These are phyloP conservation scores for Pelvicachromis taeniatus DNA, from an alignment of 2,113 vertebrate genomes.

Conservation along the genomic window DNA sequence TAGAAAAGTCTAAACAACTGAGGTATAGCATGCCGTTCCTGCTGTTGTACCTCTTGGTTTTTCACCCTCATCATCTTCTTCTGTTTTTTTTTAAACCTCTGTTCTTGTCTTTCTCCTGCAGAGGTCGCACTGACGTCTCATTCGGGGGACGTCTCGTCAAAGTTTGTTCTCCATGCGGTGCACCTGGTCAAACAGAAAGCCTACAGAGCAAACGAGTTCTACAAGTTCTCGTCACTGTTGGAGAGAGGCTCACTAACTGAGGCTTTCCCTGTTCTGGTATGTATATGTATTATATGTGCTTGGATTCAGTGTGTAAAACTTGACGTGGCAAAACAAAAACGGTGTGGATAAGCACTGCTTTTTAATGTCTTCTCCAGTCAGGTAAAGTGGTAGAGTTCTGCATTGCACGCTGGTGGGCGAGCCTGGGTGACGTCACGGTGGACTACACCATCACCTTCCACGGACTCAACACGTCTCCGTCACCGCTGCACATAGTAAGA, in stretches of 20 bases:
- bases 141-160: conserved; percentile 90
- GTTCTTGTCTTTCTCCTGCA: conserved; percentile 41
- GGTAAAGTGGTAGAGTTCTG: conserved; percentile 91
- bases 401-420: conserved; percentile 98
- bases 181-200: conserved; percentile 94
- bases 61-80: neutral
- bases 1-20: neutral
- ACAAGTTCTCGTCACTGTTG: conserved; percentile 91
- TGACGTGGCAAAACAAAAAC: neutral
- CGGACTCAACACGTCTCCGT: conserved; percentile 83
- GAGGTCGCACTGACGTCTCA: conserved; percentile 90
- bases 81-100: neutral
- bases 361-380: conserved; percentile 68
- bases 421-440: conserved; percentile 89
- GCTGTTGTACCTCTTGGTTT: neutral
- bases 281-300: neutral
- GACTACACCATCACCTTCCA: conserved; percentile 93
- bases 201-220: conserved; percentile 95
- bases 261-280: conserved; percentile 91
- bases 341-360: neutral
- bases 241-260: conserved; percentile 91
- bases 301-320: neutral
- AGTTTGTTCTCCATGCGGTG: conserved; percentile 95
- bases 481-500: conserved; percentile 92
- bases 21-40: neutral